Evolutionary conservation across 2,888 invertebrate genomes (phyloP), one percentile per base, ranked within the genome.

Genomic region (Sericinus montela): DNA sequence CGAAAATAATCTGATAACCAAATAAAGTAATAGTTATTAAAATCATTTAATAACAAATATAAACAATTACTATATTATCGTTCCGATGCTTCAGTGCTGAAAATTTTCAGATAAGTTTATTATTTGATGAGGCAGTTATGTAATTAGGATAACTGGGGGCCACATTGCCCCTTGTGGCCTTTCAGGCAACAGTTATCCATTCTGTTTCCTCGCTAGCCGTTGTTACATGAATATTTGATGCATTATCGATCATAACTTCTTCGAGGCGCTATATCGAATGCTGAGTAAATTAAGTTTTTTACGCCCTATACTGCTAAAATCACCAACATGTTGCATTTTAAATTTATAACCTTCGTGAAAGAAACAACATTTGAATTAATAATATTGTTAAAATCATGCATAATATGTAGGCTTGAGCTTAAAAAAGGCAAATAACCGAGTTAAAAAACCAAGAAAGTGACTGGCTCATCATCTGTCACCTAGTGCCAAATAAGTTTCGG

Each of bases 171-270:
- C 77, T 68, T 62, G 78, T 72, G 81, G 77, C 81, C 75, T 81
- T 82, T 83, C 71, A 78, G 77, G 75, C 79, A 75, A 72, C 73
- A 77, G 77, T 79, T 76, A 80, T 77, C 78, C 74, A 78, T 81
- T 79, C 67, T 70, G 72, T 74, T 83, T 78, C 77, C 75, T 78
- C 68, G 70, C 65, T 71, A 75, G 76, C 67, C 72, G 75, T 66
- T 66, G 64, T 65, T 63, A 67, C 69, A 67, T 86, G 76, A 87
- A 87, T 87, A 86, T 86, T 87, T 87, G 76, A 87, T 87, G 82
- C 56, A 70, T 75, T 83, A 87, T 87, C 85, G 86, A 87, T 86
- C 80, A 87, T 86, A 81, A 83, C 75, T 83, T 80, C 80, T 82
- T 81, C 76, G 75, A 68, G 65, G 67, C 63, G 65, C 58, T 63